Base-by-base conservation (phyloP, 2,797 vertebrate species). In the Aphelocoma californica region DNA sequence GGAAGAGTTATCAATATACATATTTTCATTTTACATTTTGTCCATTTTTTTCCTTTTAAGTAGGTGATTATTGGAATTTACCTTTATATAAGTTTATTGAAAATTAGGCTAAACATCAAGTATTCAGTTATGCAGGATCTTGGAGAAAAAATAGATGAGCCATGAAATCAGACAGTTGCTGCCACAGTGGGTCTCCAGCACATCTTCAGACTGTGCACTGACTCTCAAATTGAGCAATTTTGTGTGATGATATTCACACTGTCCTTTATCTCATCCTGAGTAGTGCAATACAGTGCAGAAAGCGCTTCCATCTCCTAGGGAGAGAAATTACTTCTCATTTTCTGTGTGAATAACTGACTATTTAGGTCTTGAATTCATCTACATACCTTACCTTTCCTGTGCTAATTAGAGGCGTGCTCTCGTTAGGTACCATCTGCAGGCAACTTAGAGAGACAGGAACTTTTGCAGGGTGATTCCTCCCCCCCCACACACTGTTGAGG, bases 261-360 rank as follows among this genome's bases (percentile, higher is more conserved):
- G 38, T 40, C 40, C 47, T 83, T 90, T 88, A 65, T 92, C 70
- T 38, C 44, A 90, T 32, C 58, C 77, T 58, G 70, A 75, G 18
- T 7, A 75, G 54, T 6, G 31, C 42, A 40, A n/a, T 51, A 50
- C 1, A 44, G 32, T 23, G 23, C 58, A 79, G 58, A 93, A 88
- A 69, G 31, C 21, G 50, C 50, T 86, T 92, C 77, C 25, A 72
- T 51, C 47, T 90, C 75, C 57, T 51, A 47, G 18, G 34, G 47
- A 86, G 54, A 88, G 45, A 93, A 92, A 95, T 79, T 78, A 23
- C 38, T 88, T 91, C 25, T 75, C 28, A 69, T 95, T 88, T 91
- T 92, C 42, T 90, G 3, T 75, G 36, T 61, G 62, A 91, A 79
- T 74, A 86, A 47, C 18, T 58, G 84, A 58, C 69, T 70, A 15